phyloP scores from a whole-genome alignment of 2,797 vertebrate genomes.

The Premnoplex brunnescens region DNA sequence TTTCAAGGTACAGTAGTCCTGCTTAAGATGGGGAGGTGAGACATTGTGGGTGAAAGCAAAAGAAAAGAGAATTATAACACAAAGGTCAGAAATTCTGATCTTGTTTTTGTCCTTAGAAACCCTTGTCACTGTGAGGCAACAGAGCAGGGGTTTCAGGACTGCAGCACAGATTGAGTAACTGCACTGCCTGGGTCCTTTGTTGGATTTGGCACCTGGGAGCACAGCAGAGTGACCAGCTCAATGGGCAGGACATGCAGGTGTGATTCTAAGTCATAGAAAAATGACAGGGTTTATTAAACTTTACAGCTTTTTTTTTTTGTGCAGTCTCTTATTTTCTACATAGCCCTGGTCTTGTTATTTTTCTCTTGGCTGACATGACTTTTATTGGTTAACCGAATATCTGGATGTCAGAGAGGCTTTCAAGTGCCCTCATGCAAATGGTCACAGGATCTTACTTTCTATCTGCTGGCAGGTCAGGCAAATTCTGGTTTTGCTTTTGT shows the following conservation, averaged over 20 bases:
- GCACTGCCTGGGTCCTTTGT: not conserved
- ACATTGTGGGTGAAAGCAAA: not conserved
- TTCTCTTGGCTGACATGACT: not conserved
- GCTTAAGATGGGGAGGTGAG: not conserved
- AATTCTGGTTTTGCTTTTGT: not conserved
- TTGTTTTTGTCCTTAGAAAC: not conserved
- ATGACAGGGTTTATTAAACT: not conserved
- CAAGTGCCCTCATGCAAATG: not conserved
- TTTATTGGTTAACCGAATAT: not conserved
- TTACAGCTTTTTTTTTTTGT: not conserved
- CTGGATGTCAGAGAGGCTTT: not conserved
- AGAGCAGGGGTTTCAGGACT: not conserved
- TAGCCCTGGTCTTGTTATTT: not conserved
- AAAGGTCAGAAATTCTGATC: not conserved
- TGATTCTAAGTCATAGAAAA: not conserved
- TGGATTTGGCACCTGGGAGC: not conserved
- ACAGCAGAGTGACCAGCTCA: not conserved
- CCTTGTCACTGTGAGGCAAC: rapidly evolving
- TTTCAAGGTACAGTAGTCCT: not conserved
- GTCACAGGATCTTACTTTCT: not conserved
- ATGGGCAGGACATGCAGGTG: not conserved
- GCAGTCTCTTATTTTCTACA: not conserved
- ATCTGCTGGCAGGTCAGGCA: not conserved
- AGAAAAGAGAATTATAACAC: not conserved
- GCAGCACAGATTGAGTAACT: not conserved